A percentile compares a stretch with the other conserved stretches of the same genome.
phyloP scores from a whole-genome alignment of 2,888 invertebrate species.

The Galerucella pusilla region DNA sequence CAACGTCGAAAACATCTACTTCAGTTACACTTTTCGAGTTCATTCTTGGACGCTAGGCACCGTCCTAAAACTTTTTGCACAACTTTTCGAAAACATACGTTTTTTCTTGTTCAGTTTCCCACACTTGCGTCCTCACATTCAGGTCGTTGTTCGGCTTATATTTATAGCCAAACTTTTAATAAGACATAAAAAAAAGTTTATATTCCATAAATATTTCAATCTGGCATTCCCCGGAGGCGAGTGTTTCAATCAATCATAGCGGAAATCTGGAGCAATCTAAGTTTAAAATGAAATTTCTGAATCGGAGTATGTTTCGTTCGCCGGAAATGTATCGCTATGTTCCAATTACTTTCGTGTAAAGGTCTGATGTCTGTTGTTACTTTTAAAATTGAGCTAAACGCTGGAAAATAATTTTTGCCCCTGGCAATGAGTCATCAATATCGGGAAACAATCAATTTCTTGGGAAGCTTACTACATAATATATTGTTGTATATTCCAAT shows the following conservation, averaged over 20 bases:
- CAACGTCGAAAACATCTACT: no score
- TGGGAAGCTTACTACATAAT: neutral
- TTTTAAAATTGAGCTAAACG: slow-evolving; percentile 19
- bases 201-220: slow-evolving; percentile 47
- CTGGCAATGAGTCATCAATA: slow-evolving; percentile 32
- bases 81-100: slow-evolving; percentile 6
- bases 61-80: neutral
- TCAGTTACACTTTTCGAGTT: neutral
- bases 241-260: slow-evolving; percentile 46
- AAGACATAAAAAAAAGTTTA: slow-evolving; percentile 47
- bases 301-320: slow-evolving; percentile 30
- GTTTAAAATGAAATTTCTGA: slow-evolving; percentile 47
- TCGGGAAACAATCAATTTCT: slow-evolving; percentile 2
- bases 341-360: slow-evolving; percentile 36
- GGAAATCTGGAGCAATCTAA: slow-evolving; percentile 47
- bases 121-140: neutral
- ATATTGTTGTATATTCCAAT: no score
- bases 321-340: slow-evolving; percentile 42
- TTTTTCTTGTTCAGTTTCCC: slow-evolving; percentile 3
- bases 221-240: slow-evolving; percentile 35
- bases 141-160: slow-evolving; percentile 36
- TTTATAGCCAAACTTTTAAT: slow-evolving; percentile 47
- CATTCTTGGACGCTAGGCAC: neutral
- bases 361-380: slow-evolving; percentile 23
- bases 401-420: slow-evolving; percentile 26